Percentiles rank a stretch among this genome's conserved stretches.
Evolutionary conservation across 2,113 vertebrate species (phyloP).

Genomic region (Tychaedon coryphoeus): DNA sequence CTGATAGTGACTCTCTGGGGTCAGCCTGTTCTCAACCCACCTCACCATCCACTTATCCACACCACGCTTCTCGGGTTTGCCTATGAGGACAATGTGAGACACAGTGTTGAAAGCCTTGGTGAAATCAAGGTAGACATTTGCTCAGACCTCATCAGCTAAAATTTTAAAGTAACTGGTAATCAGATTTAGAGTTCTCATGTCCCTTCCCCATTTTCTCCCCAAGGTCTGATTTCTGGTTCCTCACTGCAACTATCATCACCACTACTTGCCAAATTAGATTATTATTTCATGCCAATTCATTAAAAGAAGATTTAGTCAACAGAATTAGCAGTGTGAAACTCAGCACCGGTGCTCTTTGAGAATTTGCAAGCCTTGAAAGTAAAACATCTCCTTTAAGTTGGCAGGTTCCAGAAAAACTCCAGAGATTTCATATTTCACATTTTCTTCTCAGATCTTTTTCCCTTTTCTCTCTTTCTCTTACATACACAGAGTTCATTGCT

Average conservation of each 20-base stretch:
- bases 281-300: background rate
- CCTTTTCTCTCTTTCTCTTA: background rate
- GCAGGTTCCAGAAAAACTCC: background rate
- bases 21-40: background rate
- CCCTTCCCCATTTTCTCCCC: background rate
- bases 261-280: background rate
- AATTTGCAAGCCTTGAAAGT: background rate
- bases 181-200: background rate
- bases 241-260: background rate
- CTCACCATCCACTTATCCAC: background rate
- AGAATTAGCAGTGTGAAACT: background rate
- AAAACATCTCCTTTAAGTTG: background rate
- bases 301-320: background rate
- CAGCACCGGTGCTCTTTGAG: background rate
- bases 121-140: background rate
- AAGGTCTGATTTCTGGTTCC: background rate
- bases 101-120: background rate
- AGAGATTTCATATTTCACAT: background rate
- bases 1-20: rapidly evolving
- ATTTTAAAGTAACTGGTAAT: background rate
- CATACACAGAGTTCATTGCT: background rate
- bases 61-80: background rate
- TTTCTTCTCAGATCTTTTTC: background rate
- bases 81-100: background rate
- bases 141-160: background rate